phyloP scores from a whole-genome alignment of 2,888 invertebrate species.

The Nymphalis c-album region DNA sequence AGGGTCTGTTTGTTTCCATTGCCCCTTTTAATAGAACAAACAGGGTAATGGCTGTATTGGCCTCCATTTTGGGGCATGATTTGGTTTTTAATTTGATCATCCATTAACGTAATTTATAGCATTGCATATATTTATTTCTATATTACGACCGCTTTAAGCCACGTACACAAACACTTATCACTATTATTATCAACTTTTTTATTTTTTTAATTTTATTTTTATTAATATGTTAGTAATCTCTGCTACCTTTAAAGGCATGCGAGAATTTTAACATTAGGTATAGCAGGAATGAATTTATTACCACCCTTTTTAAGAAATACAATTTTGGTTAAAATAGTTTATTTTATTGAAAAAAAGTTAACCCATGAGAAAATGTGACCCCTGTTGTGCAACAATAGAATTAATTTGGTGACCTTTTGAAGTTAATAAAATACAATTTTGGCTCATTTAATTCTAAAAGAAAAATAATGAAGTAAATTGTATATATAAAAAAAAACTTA shows the following conservation, averaged over 20 bases:
- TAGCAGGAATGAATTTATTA: too few relatives aligned
- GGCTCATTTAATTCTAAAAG: neutral
- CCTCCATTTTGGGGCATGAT: conserved; percentile 46
- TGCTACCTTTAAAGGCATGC: too few relatives aligned
- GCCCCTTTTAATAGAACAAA: conserved; percentile 75
- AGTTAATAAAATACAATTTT: conserved; percentile 1
- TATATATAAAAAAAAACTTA: neutral
- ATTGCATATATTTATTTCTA: conserved; percentile 15
- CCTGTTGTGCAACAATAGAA: neutral
- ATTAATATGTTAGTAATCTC: too few relatives aligned
- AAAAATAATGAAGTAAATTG: neutral
- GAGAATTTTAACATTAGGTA: too few relatives aligned
- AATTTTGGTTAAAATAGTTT: neutral
- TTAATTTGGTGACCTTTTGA: conserved; percentile 11
- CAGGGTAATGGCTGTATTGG: conserved; percentile 59
- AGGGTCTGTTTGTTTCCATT: conserved; percentile 62
- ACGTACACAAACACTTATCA: too few relatives aligned
- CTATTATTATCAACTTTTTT: too few relatives aligned
- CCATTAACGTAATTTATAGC: conserved; percentile 45
- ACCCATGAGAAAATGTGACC: conserved; percentile 11
- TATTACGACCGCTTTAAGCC: neutral
- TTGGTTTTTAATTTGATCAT: conserved; percentile 48
- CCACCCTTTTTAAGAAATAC: too few relatives aligned
- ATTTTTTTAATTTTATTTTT: too few relatives aligned
- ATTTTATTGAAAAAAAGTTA: neutral